phyloP scores from a whole-genome alignment of 2,113 vertebrate species.

The Columba janthina region DNA sequence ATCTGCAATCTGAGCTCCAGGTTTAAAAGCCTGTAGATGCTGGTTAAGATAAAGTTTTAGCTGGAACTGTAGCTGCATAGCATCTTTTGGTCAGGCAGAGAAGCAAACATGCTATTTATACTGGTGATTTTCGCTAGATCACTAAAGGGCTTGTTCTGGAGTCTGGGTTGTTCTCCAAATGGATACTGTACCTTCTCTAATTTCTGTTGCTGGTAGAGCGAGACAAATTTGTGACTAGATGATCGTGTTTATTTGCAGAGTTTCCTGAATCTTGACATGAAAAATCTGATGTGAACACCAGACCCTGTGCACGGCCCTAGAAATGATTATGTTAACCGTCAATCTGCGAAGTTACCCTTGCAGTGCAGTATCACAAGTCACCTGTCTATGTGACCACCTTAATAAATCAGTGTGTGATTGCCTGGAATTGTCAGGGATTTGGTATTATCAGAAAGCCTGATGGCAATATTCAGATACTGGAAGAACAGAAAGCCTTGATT shows the following conservation, averaged over 20 bases:
- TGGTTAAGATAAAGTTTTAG: background rate
- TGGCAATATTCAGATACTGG: background rate
- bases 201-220: background rate
- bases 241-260: background rate
- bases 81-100: background rate
- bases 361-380: background rate
- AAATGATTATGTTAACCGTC: background rate
- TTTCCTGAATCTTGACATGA: background rate
- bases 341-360: background rate
- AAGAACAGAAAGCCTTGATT: slow-evolving; percentile 6
- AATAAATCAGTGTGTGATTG: background rate
- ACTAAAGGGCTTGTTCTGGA: background rate
- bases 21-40: background rate
- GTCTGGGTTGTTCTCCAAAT: background rate
- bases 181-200: background rate
- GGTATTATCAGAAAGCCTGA: background rate
- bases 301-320: background rate
- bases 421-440: background rate
- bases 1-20: background rate
- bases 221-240: background rate
- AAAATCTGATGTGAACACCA: background rate
- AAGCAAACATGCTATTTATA: background rate
- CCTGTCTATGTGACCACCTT: background rate
- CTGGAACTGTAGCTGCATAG: background rate
- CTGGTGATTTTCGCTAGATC: background rate